These are phyloP conservation scores for Mesorhabditis spiculigera DNA, from an alignment of 2,888 invertebrate species.

Conservation along the genomic window DNA sequence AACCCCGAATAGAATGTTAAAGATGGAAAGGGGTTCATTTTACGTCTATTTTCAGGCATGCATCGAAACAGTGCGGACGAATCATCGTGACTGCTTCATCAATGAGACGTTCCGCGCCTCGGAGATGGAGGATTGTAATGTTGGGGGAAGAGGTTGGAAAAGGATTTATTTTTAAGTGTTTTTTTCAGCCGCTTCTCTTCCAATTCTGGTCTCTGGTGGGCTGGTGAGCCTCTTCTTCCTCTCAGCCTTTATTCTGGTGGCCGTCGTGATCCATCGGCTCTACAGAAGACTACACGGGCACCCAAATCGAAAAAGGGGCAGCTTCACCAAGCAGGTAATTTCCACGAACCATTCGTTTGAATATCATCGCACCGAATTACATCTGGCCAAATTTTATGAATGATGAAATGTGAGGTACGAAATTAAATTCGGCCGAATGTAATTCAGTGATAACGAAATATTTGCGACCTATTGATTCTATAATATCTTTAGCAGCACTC, in stretches of 20 bases:
- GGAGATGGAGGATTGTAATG: not conserved
- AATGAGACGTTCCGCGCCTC: not conserved
- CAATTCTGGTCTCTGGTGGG: not conserved
- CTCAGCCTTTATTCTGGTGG: not conserved
- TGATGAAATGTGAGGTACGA: too few species aligned
- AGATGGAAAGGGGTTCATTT: too few species aligned
- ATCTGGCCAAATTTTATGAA: too few species aligned
- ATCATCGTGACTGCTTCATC: not conserved
- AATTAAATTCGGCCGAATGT: too few species aligned
- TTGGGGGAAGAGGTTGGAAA: not conserved
- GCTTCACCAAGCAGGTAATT: too few species aligned
- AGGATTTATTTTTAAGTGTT: not conserved
- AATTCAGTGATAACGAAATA: too few species aligned
- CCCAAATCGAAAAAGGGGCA: too few species aligned
- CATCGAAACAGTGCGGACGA: slow-evolving; percentile 1
- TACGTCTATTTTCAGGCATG: not conserved
- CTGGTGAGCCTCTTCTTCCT: not conserved
- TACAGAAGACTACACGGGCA: not conserved
- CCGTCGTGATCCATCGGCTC: not conserved
- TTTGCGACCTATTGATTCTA: too few species aligned
- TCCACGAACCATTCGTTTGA: too few species aligned
- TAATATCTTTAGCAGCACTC: not conserved
- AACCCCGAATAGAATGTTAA: too few species aligned
- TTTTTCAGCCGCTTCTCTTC: not conserved
- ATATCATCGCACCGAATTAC: too few species aligned